Percentiles rank a stretch among this genome's conserved stretches.
phyloP scores from a whole-genome alignment of 1,140 invertebrate species.

The Ceratina japonica region DNA sequence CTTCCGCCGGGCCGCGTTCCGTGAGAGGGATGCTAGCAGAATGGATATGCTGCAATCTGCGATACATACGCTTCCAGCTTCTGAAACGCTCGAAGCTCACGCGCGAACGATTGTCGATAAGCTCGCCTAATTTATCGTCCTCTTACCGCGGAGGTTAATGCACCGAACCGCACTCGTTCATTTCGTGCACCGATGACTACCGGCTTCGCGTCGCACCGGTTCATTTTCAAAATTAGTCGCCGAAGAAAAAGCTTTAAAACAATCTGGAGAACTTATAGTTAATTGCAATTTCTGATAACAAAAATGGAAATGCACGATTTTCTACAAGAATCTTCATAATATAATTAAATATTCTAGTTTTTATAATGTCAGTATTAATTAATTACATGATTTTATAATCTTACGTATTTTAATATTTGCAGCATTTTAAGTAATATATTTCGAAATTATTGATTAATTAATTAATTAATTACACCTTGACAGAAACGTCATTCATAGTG shows the following conservation, averaged over 20 bases:
- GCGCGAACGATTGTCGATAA: conserved; percentile 74
- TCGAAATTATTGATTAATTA: too few relatives aligned
- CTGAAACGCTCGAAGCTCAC: conserved; percentile 53
- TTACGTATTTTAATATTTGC: too few relatives aligned
- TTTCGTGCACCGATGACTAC: conserved; percentile 62
- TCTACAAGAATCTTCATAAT: too few relatives aligned
- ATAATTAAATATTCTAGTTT: too few relatives aligned
- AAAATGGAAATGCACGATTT: background rate
- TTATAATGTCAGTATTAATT: too few relatives aligned
- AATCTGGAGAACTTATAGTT: conserved; percentile 15
- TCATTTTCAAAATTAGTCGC: conserved; percentile 43
- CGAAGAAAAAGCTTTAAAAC: conserved; percentile 3
- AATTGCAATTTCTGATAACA: background rate
- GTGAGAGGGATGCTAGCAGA: conserved; percentile 9
- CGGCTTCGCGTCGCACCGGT: conserved; percentile 68
- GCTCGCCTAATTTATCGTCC: conserved; percentile 74
- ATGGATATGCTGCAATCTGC: conserved; percentile 22
- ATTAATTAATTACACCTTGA: too few relatives aligned
- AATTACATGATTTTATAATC: too few relatives aligned
- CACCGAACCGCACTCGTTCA: conserved; percentile 58
- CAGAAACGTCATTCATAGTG: too few relatives aligned
- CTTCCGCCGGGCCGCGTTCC: too few relatives aligned
- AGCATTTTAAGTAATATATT: too few relatives aligned
- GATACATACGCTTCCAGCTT: conserved; percentile 56
- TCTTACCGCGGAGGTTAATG: conserved; percentile 68